Conservation (phyloP, 30 jellyfish, hydroid and myxozoan genomes). For the Morbakka virulenta region DNA sequence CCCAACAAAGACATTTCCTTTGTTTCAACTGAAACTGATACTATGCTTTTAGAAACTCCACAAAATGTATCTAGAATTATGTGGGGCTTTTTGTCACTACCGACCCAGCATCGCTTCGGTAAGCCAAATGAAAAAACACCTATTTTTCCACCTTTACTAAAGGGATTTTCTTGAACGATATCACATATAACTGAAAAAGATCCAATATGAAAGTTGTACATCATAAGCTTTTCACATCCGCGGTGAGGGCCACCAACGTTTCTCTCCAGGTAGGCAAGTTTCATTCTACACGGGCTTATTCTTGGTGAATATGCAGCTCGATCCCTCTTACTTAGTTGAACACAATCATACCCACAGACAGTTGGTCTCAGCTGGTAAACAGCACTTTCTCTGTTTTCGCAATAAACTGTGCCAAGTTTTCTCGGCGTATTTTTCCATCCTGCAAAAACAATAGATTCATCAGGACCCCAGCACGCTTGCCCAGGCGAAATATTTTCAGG, state of each 20-base stretch:
- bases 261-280: constrained; percentile 41
- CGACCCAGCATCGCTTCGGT: too few relatives aligned
- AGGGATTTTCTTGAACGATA: too few relatives aligned
- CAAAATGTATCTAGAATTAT: too few relatives aligned
- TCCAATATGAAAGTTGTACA: too few relatives aligned
- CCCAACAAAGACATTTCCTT: too few relatives aligned
- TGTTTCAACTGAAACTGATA: too few relatives aligned
- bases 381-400: constrained; percentile 62
- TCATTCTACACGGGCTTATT: constrained; percentile 21
- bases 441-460: constrained; percentile 50
- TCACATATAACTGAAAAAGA: not conserved
- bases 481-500: constrained; percentile 53
- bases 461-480: constrained; percentile 65
- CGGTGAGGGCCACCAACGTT: constrained; percentile 68
- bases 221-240: constrained; percentile 55
- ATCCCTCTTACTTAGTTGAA: constrained; percentile 32
- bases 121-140: too few relatives aligned
- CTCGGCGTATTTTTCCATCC: constrained; percentile 70
- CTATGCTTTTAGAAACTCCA: too few relatives aligned
- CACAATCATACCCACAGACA: too few relatives aligned
- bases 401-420: constrained; percentile 67
- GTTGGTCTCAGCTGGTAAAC: too few relatives aligned
- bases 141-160: too few relatives aligned
- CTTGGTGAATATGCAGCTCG: constrained; percentile 59
- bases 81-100: too few relatives aligned